These are phyloP conservation scores for Emydocephalus ijimae DNA, from an alignment of 2,113 vertebrate species.

Conservation along the genomic window DNA sequence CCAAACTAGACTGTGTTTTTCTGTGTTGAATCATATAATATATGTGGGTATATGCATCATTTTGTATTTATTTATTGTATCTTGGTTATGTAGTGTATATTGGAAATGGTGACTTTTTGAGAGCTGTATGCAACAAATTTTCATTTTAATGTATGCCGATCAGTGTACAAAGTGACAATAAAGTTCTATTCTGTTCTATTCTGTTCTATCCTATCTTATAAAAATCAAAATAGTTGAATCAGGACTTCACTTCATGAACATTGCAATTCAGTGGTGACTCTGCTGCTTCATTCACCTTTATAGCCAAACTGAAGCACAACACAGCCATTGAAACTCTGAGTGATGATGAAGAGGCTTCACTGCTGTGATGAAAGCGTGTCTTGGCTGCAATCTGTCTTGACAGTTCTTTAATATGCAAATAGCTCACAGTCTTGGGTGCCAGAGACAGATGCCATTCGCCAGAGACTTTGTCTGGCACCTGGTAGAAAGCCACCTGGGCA, in stretches of 20 bases:
- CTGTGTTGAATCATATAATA: too few species aligned
- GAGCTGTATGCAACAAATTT: too few species aligned
- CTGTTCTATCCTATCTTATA: not conserved
- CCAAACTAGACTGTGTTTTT: too few species aligned
- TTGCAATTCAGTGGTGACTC: constrained; percentile 36
- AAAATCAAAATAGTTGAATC: constrained; percentile 58
- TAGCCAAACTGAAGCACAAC: constrained; percentile 51
- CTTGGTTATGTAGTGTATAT: too few species aligned
- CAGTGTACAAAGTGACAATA: too few species aligned
- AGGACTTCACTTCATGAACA: constrained; percentile 39
- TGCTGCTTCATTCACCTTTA: constrained; percentile 49
- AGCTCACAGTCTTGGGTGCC: constrained; percentile 65
- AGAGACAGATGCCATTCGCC: constrained; percentile 60
- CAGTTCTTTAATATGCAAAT: constrained; percentile 68
- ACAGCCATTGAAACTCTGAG: constrained; percentile 60
- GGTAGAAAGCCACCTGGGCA: not conserved
- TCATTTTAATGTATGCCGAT: too few species aligned
- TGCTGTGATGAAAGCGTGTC: constrained; percentile 59
- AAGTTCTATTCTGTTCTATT: too few species aligned
- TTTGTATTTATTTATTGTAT: too few species aligned
- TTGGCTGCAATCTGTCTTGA: constrained; percentile 72
- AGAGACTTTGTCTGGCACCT: constrained; percentile 25
- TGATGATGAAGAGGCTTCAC: constrained; percentile 71
- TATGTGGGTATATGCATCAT: too few species aligned
- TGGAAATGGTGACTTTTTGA: too few species aligned